Conservation (phyloP, 2,888 invertebrate species). For the Lasius platythorax region DNA sequence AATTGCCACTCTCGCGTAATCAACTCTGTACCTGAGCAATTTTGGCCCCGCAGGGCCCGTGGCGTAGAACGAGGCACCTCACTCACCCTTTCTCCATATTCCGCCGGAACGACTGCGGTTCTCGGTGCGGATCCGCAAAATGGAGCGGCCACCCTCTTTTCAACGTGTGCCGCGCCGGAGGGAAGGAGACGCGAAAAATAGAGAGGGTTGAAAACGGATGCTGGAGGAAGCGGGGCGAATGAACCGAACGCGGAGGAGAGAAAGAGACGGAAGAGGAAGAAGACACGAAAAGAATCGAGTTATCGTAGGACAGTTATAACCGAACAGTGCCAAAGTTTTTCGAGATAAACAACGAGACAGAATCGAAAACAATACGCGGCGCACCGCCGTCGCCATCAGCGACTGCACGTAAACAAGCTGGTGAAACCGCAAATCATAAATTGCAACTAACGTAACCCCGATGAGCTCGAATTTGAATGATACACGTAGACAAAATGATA, state of each 20-base stretch:
- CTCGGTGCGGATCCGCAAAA: slow-evolving; percentile 80
- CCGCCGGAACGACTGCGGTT: slow-evolving; percentile 73
- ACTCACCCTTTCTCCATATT: slow-evolving; percentile 28
- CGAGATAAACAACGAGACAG: slow-evolving; percentile 65
- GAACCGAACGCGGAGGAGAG: slow-evolving; percentile 34
- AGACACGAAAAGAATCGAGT: slow-evolving; percentile 59
- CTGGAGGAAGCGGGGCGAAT: slow-evolving; percentile 33
- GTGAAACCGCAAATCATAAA: slow-evolving; percentile 43
- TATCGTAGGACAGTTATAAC: slow-evolving; percentile 69
- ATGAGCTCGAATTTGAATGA: not conserved
- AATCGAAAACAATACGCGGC: slow-evolving; percentile 58
- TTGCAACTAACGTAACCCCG: slow-evolving; percentile 29
- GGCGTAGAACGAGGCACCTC: slow-evolving; percentile 31
- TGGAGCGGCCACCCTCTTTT: slow-evolving; percentile 73
- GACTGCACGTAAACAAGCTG: slow-evolving; percentile 65
- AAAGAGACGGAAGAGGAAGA: slow-evolving; percentile 13
- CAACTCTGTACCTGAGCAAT: slow-evolving; percentile 53
- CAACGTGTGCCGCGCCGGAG: slow-evolving; percentile 63
- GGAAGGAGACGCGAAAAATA: slow-evolving; percentile 23
- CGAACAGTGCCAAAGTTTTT: slow-evolving; percentile 66
- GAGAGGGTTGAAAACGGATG: slow-evolving; percentile 17
- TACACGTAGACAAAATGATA: slow-evolving; percentile 11
- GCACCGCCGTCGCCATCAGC: slow-evolving; percentile 2
- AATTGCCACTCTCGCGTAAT: slow-evolving; percentile 53
- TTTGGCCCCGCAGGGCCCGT: slow-evolving; percentile 41